Percentiles rank a stretch among this genome's conserved stretches.
phyloP scores from a whole-genome alignment of 2,888 invertebrate species.

The Morinoia aosen region DNA sequence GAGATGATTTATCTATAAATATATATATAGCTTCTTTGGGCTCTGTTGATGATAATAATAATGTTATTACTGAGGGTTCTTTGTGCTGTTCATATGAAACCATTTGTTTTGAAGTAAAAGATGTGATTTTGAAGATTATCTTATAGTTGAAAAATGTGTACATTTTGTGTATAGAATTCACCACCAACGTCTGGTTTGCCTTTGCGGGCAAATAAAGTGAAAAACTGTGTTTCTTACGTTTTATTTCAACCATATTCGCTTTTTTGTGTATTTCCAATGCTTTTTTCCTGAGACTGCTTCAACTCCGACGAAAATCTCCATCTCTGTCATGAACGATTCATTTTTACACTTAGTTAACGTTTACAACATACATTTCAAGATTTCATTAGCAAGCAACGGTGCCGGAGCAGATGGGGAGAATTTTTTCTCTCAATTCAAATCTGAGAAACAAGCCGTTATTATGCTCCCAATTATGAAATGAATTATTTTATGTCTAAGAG shows the following conservation, averaged over 20 bases:
- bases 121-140: slow-evolving; percentile 45
- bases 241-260: not conserved
- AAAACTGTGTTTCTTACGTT: slow-evolving; percentile 8
- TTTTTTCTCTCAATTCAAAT: no score
- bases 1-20: slow-evolving; percentile 56
- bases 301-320: not conserved
- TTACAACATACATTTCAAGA: no score
- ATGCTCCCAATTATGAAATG: no score
- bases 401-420: no score
- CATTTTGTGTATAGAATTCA: slow-evolving; percentile 43
- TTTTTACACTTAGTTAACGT: no score
- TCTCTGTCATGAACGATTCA: no score
- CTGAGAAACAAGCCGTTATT: no score
- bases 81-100: slow-evolving; percentile 47
- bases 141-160: slow-evolving; percentile 37
- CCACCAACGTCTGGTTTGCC: slow-evolving; percentile 24
- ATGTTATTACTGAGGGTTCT: slow-evolving; percentile 52
- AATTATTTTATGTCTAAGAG: no score
- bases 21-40: slow-evolving; percentile 55
- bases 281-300: not conserved
- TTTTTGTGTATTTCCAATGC: not conserved
- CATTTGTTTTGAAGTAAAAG: slow-evolving; percentile 2
- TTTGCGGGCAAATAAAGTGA: slow-evolving; percentile 25
- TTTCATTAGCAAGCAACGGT: no score
- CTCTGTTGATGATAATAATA: slow-evolving; percentile 45